phyloP scores from a whole-genome alignment of 2,797 vertebrate genomes.

The Danio albolineatus region DNA sequence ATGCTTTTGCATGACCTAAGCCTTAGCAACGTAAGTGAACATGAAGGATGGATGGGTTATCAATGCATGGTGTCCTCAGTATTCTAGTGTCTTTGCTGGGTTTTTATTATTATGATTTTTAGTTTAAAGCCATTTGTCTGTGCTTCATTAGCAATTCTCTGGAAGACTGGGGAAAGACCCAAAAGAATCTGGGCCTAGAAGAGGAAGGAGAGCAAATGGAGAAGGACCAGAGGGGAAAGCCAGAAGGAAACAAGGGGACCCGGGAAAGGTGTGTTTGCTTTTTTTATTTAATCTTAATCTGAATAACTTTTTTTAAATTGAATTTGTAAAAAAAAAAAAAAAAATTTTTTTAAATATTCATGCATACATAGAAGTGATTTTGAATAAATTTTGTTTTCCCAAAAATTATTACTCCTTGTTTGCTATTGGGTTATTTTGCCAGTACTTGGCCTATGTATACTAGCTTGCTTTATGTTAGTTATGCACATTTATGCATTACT shows the following conservation, averaged over 20 bases:
- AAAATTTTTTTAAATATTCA: too few species aligned
- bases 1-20: constrained; percentile 92
- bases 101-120: not conserved
- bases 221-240: constrained; percentile 95
- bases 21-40: constrained; percentile 77
- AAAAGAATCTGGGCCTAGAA: constrained; percentile 87
- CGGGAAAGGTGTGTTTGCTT: constrained; percentile 82
- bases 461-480: too few species aligned
- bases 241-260: constrained; percentile 90
- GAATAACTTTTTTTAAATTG: too few species aligned
- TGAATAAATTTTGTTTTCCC: too few species aligned
- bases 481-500: too few species aligned
- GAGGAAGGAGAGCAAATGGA: constrained; percentile 90
- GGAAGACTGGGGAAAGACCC: constrained; percentile 84
- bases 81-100: not conserved
- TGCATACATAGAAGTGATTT: too few species aligned
- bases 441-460: too few species aligned
- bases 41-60: not conserved
- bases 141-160: constrained; percentile 72
- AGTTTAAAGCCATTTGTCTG: not conserved
- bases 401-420: too few species aligned
- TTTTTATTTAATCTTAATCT: not conserved
- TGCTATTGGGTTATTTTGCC: too few species aligned
- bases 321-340: too few species aligned
- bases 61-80: not conserved